Conservation (phyloP, 1,140 invertebrate species). For the Penaeus japonicus region DNA sequence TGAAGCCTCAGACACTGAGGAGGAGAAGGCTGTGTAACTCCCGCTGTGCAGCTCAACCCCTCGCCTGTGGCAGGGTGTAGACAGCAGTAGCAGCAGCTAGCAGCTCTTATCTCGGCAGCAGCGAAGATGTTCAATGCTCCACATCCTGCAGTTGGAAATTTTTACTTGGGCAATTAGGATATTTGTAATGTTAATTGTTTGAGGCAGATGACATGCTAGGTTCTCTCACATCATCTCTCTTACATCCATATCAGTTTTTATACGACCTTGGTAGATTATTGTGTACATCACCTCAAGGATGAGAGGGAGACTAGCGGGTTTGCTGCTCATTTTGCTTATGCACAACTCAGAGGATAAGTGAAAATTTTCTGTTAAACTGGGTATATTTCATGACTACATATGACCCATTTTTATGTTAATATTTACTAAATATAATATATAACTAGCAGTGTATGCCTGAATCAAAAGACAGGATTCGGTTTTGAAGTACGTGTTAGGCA, state of each 20-base stretch:
- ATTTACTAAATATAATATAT: conserved; percentile 16
- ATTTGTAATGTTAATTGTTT: conserved; percentile 7
- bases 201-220: not conserved
- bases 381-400: not conserved
- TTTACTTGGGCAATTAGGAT: not conserved
- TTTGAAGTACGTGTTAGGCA: conserved; percentile 8
- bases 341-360: not conserved
- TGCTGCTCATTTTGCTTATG: not conserved
- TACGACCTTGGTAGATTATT: conserved; percentile 33
- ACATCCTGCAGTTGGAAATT: not conserved
- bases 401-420: not conserved
- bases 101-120: not conserved
- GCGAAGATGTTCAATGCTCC: not conserved
- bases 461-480: conserved; percentile 37
- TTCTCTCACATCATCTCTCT: not conserved
- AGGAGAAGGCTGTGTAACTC: conserved; percentile 1
- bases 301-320: conserved; percentile 25
- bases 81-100: not conserved
- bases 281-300: conserved; percentile 18
- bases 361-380: not conserved
- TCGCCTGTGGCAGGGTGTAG: not conserved
- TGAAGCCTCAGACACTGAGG: conserved; percentile 11
- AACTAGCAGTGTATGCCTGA: conserved; percentile 29
- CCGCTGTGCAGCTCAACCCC: not conserved
- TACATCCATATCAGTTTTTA: conserved; percentile 45